phyloP scores from a whole-genome alignment of 1,140 invertebrate species.

The Drosophila oshimai region DNA sequence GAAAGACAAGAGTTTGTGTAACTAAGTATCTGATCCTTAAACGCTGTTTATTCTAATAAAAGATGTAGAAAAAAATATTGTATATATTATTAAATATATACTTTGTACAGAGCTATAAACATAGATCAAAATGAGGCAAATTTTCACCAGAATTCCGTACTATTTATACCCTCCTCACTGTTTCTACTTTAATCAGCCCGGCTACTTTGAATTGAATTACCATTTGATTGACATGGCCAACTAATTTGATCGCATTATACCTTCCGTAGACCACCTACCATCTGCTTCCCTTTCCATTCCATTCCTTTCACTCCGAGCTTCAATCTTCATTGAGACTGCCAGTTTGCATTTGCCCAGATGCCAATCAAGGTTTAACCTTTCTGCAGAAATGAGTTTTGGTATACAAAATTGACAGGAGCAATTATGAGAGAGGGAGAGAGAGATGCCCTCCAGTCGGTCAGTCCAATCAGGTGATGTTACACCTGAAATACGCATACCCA shows the following conservation, averaged over 20 bases:
- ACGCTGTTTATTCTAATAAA: too few species aligned
- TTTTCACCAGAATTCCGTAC: too few species aligned
- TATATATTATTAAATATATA: too few species aligned
- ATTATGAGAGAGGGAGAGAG: too few species aligned
- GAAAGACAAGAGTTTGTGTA: background rate
- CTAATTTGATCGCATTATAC: conserved; percentile 37
- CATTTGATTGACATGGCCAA: conserved; percentile 26
- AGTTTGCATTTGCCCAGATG: conserved; percentile 31
- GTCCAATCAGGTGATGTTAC: conserved; percentile 21
- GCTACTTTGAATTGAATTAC: conserved; percentile 42
- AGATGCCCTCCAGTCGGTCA: background rate
- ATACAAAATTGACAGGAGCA: conserved; percentile 37
- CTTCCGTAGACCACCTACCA: background rate
- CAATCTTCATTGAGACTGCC: conserved; percentile 41
- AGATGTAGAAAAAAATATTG: too few species aligned
- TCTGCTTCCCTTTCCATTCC: background rate
- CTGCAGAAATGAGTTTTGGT: conserved; percentile 30
- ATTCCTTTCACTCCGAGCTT: background rate
- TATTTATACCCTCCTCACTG: background rate
- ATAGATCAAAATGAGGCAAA: too few species aligned
- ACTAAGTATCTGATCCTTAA: too few species aligned
- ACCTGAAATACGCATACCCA: conserved; percentile 5
- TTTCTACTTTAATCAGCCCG: background rate
- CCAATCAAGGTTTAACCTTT: conserved; percentile 43
- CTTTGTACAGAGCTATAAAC: too few species aligned